phyloP scores from a whole-genome alignment of 2,888 invertebrate species.

The Cosmorhoe ocellata region DNA sequence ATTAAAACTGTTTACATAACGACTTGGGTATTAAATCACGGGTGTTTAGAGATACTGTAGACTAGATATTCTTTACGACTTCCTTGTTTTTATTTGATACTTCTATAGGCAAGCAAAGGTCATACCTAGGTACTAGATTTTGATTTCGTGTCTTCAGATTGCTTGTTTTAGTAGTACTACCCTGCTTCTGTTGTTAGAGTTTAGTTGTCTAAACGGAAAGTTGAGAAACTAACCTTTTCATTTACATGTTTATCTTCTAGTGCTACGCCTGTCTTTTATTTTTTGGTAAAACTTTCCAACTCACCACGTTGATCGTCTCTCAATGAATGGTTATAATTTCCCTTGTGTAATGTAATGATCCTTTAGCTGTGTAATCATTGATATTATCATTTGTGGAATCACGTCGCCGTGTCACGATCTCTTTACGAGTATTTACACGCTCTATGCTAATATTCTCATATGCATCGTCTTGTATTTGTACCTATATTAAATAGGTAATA shows the following conservation, averaged over 20 bases:
- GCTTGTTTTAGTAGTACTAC: too few relatives aligned
- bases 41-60: conserved; percentile 6
- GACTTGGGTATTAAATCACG: conserved; percentile 7
- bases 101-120: too few relatives aligned
- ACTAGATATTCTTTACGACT: conserved; percentile 13
- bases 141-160: not conserved
- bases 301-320: too few relatives aligned
- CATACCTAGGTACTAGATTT: too few relatives aligned
- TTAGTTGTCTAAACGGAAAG: too few relatives aligned
- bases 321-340: too few relatives aligned
- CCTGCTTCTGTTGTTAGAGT: too few relatives aligned
- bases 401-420: conserved; percentile 45
- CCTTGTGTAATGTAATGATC: too few relatives aligned
- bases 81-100: conserved; percentile 3
- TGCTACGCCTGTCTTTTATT: too few relatives aligned
- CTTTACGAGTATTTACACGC: conserved; percentile 40
- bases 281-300: too few relatives aligned
- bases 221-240: too few relatives aligned
- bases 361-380: conserved; percentile 24
- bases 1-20: conserved; percentile 28
- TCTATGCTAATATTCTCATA: conserved; percentile 35
- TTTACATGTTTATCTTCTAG: too few relatives aligned
- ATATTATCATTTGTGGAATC: conserved; percentile 32
- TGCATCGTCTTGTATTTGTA: conserved; percentile 12
- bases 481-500: conserved; percentile 7